These are phyloP conservation scores for Morus bassanus DNA, from an alignment of 2,797 vertebrate species.

Conservation along the genomic window DNA sequence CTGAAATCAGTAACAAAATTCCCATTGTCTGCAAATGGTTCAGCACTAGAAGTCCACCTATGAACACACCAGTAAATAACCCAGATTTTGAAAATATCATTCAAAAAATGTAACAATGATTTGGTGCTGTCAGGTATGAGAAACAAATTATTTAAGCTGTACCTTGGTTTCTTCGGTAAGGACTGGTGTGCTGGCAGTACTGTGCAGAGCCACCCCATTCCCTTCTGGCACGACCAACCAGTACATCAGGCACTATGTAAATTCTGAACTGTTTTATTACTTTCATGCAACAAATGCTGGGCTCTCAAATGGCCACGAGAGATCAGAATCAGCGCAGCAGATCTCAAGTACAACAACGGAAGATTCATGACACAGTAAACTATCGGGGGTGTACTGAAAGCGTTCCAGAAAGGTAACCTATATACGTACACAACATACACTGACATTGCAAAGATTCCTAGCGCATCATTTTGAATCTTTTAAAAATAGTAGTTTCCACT, in stretches of 20 bases:
- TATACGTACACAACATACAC: not conserved
- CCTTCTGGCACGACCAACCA: not conserved
- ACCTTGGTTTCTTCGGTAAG: not conserved
- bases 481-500: not conserved
- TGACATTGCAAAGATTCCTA: not conserved
- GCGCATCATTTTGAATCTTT: fast-evolving
- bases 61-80: not conserved
- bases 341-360: not conserved
- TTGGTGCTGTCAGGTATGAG: not conserved
- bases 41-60: not conserved
- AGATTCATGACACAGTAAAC: not conserved
- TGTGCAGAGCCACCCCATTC: not conserved
- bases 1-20: not conserved
- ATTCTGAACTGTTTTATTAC: not conserved
- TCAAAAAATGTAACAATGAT: fast-evolving
- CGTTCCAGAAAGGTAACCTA: not conserved
- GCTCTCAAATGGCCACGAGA: fast-evolving
- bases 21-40: not conserved
- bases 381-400: not conserved
- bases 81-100: not conserved
- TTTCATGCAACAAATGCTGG: fast-evolving
- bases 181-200: too few species aligned
- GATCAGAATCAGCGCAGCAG: not conserved
- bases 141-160: not conserved
- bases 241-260: fast-evolving